Evolutionary conservation across 2,113 vertebrate genomes (phyloP).

Genomic region (Dicerorhinus sumatrensis): DNA sequence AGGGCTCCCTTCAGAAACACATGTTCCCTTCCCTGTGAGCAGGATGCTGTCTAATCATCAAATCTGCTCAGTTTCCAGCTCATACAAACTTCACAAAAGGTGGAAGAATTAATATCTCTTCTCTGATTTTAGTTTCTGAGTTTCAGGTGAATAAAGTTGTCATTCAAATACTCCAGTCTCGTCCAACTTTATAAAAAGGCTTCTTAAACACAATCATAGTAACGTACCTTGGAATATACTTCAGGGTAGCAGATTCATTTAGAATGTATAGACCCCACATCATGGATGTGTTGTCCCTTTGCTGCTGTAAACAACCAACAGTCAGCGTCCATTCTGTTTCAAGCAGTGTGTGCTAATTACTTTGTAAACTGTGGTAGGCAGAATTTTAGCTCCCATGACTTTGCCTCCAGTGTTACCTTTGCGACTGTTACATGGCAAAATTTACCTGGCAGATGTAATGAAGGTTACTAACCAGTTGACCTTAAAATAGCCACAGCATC

Average conservation of each 20-base stretch:
- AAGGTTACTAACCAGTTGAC: neutral
- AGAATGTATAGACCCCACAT: neutral
- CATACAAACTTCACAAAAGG: neutral
- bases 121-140: neutral
- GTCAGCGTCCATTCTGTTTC: neutral
- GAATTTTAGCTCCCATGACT: neutral
- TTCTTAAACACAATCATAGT: neutral
- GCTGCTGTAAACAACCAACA: neutral
- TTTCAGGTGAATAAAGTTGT: slow-evolving; percentile 28
- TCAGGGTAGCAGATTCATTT: neutral
- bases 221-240: neutral
- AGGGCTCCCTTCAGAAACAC: neutral
- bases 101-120: neutral
- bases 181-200: neutral
- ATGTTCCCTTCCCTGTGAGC: neutral
- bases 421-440: neutral
- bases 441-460: neutral
- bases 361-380: neutral
- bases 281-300: neutral
- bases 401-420: neutral
- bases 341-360: neutral
- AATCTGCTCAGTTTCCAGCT: neutral
- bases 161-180: neutral
- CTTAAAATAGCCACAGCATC: neutral
- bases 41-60: neutral